Evolutionary conservation across 2,797 vertebrate species (phyloP).

Genomic region (Serranus cabrilla): DNA sequence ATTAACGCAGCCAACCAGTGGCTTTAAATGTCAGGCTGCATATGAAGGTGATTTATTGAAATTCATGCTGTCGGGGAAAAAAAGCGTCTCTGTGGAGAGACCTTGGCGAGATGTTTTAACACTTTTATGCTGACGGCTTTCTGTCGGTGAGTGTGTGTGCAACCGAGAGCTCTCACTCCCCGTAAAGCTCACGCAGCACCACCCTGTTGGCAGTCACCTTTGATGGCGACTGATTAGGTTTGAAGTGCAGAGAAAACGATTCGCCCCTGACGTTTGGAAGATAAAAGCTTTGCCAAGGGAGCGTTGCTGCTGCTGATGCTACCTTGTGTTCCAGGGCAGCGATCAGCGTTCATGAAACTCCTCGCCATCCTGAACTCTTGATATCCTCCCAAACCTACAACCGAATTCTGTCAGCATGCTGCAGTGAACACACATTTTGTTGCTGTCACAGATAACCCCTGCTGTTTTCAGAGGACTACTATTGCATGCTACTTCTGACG

Average conservation of each 20-base stretch:
- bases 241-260: constrained; percentile 65
- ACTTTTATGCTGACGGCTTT: constrained; percentile 38
- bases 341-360: constrained; percentile 29
- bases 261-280: constrained; percentile 49
- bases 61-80: constrained; percentile 16
- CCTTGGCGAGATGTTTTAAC: constrained; percentile 43
- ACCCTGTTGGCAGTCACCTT: constrained; percentile 64
- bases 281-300: constrained; percentile 67
- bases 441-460: constrained; percentile 46
- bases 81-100: constrained; percentile 27
- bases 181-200: constrained; percentile 34
- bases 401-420: constrained; percentile 30
- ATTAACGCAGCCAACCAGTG: constrained; percentile 50
- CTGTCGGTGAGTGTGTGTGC: constrained; percentile 12
- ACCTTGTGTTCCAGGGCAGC: constrained; percentile 22
- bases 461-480: constrained; percentile 41
- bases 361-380: constrained; percentile 12
- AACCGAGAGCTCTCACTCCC: constrained; percentile 33
- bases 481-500: constrained; percentile 37
- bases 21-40: constrained; percentile 18
- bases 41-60: constrained; percentile 23
- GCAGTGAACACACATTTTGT: constrained; percentile 37
- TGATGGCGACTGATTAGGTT: constrained; percentile 73
- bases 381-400: constrained; percentile 39
- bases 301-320: constrained; percentile 21